Evolutionary conservation across 1,140 invertebrate genomes (phyloP), one percentile per base, ranked within the genome.

Genomic region (Spodoptera frugiperda): DNA sequence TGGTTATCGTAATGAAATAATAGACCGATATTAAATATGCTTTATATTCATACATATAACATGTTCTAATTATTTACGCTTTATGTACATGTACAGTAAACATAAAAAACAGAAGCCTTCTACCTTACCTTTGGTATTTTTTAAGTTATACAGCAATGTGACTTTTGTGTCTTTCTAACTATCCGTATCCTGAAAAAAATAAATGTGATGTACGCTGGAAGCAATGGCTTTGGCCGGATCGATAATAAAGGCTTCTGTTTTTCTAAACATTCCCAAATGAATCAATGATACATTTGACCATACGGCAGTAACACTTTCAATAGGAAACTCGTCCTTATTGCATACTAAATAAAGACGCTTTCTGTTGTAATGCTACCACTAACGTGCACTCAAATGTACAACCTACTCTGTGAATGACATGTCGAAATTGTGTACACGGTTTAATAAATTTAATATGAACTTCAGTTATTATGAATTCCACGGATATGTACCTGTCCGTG

Each of bases 111-210:
- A 87, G 80, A 87, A 86, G 85, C 89, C 87, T 86, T 73, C 78
- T 63, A 51, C 78, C 86, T 90, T 90, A 91, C 87, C 89, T 87
- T 57, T 44, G 48, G 48, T 33, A 74, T 53, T 78, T 82, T 84
- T 90, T 91, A 91, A 79, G 83, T 84, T 84, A 92, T 91, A 90
- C 90, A 88, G 91, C 91, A 93, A 92, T 92, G 89, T 55, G 91
- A 93, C 87, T 92, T 93, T 90, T 92, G 89, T 59, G 90, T 89
- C 87, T 92, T 92, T 90, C 87, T 92, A 90, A 91, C 85, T 85
- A 93, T 87, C 30, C 91, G 85, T 80, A 88, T 81, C 86, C 91
- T 93, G 90, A 78, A 93, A 93, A 86, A 85, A 84, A 86, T 77
- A 84, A 81, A 54, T 55, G 67, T 61, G 61, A 54, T 71, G 59